A percentile compares a stretch with the other conserved stretches of the same genome.
phyloP scores from a whole-genome alignment of 2,888 invertebrate species.

The Orthosia gracilis region DNA sequence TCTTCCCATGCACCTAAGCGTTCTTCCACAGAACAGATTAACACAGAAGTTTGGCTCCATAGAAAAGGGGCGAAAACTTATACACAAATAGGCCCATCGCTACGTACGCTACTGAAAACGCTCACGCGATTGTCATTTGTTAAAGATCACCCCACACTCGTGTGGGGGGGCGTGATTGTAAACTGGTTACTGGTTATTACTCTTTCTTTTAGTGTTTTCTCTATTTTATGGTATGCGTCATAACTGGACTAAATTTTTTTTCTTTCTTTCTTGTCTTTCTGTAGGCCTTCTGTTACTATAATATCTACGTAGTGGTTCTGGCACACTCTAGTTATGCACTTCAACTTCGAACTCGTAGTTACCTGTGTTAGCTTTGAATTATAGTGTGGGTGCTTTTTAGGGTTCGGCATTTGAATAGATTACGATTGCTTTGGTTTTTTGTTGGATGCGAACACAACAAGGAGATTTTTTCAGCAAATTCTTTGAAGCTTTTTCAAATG shows the following conservation, averaged over 20 bases:
- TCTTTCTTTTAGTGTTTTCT: too few species aligned
- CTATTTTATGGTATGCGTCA: too few species aligned
- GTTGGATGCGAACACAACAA: conserved; percentile 15
- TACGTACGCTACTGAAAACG: neutral
- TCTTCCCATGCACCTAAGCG: conserved; percentile 76
- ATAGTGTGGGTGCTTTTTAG: conserved; percentile 71
- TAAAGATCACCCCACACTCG: too few species aligned
- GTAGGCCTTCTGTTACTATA: conserved; percentile 2
- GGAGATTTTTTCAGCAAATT: conserved; percentile 1
- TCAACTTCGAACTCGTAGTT: conserved; percentile 75
- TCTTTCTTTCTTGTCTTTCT: too few species aligned
- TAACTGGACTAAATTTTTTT: too few species aligned
- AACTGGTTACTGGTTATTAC: too few species aligned
- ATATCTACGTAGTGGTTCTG: conserved; percentile 1
- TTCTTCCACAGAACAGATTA: neutral
- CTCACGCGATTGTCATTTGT: too few species aligned
- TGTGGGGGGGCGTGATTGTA: too few species aligned
- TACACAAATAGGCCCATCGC: too few species aligned
- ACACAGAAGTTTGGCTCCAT: neutral
- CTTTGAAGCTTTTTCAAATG: neutral
- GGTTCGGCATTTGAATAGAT: conserved; percentile 46
- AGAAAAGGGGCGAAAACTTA: neutral
- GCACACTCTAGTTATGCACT: conserved; percentile 68
- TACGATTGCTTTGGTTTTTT: conserved; percentile 28
- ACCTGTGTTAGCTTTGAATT: conserved; percentile 77